Percentiles rank a stretch among this genome's conserved stretches.
Conservation (phyloP, 2,113 vertebrate genomes). For the Toxostoma redivivum region DNA sequence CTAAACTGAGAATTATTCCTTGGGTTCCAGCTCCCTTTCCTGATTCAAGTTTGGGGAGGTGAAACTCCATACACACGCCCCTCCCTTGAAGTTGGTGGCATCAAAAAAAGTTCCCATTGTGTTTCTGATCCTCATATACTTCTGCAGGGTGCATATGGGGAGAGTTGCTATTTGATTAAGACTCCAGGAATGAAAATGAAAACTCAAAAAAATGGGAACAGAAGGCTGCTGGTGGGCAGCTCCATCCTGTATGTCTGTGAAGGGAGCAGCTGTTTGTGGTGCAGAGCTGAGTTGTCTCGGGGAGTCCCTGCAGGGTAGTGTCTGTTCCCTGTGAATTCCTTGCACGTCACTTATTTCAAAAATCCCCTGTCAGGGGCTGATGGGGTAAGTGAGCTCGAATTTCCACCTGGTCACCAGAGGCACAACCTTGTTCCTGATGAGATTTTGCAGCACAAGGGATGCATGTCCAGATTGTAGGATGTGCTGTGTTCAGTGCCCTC, state of each 20-base stretch:
- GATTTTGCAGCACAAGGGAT: neutral
- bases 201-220: neutral
- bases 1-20: neutral
- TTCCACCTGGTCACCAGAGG: neutral
- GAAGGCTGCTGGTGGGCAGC: neutral
- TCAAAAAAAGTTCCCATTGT: accelerated
- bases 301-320: neutral
- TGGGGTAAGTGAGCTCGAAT: accelerated
- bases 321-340: accelerated
- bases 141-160: accelerated
- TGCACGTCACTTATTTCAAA: neutral
- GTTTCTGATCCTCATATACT: neutral
- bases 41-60: neutral
- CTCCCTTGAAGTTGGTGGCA: neutral
- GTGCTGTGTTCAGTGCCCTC: neutral
- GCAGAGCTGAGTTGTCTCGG: accelerated
- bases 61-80: neutral
- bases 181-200: neutral
- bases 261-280: neutral
- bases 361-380: neutral
- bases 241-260: neutral
- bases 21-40: accelerated
- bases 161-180: neutral
- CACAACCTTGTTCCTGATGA: neutral
- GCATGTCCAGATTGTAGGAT: neutral